Conservation (phyloP, 1,140 invertebrate genomes). For the Sinella curviseta region DNA sequence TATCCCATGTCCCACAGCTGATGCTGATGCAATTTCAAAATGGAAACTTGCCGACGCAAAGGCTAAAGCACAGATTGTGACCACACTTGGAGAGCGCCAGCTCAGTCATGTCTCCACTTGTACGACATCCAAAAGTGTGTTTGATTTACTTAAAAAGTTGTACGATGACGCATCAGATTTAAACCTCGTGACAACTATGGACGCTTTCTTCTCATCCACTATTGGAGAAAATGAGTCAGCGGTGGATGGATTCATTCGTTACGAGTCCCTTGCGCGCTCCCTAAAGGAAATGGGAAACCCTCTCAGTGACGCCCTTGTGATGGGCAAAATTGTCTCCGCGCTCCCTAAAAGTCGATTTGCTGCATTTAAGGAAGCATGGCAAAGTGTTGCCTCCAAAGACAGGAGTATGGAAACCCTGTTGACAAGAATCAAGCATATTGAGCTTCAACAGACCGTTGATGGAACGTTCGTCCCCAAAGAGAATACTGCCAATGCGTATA, state of each 20-base stretch:
- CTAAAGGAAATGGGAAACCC: background rate
- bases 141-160: background rate
- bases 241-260: background rate
- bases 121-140: background rate
- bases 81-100: background rate
- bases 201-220: background rate
- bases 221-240: background rate
- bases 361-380: constrained; percentile 7
- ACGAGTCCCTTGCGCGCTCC: background rate
- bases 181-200: background rate
- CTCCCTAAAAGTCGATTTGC: background rate
- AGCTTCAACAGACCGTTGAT: background rate
- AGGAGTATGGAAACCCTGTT: background rate
- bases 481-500: background rate
- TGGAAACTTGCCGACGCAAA: background rate
- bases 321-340: constrained; percentile 7
- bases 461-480: background rate
- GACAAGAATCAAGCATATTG: background rate
- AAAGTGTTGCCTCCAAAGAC: background rate
- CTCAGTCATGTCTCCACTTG: background rate
- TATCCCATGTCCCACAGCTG: background rate
- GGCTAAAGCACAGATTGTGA: background rate
- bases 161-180: constrained; percentile 9
- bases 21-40: background rate
- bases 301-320: background rate